Base-by-base conservation (phyloP, 2,113 vertebrate species). In the Cnemophilus loriae region DNA sequence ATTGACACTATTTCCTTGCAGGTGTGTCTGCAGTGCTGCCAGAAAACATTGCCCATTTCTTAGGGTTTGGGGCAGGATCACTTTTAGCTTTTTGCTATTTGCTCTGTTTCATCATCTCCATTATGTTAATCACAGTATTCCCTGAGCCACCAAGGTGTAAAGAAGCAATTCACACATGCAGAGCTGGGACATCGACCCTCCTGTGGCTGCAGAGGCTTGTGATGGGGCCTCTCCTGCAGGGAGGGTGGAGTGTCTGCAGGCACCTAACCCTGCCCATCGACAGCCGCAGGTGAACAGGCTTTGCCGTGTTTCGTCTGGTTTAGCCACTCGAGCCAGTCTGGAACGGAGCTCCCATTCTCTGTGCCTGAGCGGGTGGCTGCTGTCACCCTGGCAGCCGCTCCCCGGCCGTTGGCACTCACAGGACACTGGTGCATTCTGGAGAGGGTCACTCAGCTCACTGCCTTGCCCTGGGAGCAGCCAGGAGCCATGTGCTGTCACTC, bases 1-100 rank as follows among this genome's bases (percentile, higher is more conserved):
- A 97, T 96, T 94, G 93, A 93, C 84, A 88, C 73, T 77, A 27
- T 91, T 97, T 96, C 84, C 93, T 91, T 77, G 73, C 93, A 94
- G 93, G 95, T 93, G 90, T 96, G 97, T 92, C 79, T 94, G 60
- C 87, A 69, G 15, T 11, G 18, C 80, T 87, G 89, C 91, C 93
- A 87, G 73, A 65, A 96, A 84, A 73, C 1, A 1, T n/a, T 95
- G 86, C 92, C 88, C 47, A 3, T 65, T 86, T 88, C 86, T 80
- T 59, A 71, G 3, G 33, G 46, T 46, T 84, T 92, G 70, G 59
- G 53, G 77, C 87, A 87, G 50, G 52, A 79, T 74, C 19, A 19
- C 21, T 8, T 80, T 16, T 35, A 49, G n/a, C 10, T 50, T 87
- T 89, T 73, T 30, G 26, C 53, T 82, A 49, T 95, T 78, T 63